Percentiles rank a stretch among this genome's conserved stretches.
phyloP scores from a whole-genome alignment of 2,113 vertebrate species.

The Emberiza fucata region DNA sequence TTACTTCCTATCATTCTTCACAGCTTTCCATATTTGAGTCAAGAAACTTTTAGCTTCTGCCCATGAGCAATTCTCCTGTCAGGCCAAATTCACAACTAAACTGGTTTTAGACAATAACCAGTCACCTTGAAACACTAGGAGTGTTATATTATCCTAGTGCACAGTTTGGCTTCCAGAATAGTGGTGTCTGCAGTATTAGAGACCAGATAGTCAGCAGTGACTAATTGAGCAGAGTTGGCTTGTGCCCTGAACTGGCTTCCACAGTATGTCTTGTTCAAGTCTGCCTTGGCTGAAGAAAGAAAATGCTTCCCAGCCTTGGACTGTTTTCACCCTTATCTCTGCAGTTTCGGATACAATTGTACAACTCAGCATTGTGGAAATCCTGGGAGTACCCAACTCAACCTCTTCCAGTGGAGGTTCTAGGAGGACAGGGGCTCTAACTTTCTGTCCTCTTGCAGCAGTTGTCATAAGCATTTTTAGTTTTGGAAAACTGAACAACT shows the following conservation, averaged over 20 bases:
- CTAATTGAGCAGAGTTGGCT: not conserved
- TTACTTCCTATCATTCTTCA: not conserved
- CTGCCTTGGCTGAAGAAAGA: not conserved
- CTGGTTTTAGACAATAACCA: not conserved
- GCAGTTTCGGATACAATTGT: not conserved
- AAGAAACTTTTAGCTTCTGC: not conserved
- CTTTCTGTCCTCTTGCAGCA: not conserved
- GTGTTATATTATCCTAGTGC: not conserved
- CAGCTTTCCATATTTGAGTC: not conserved
- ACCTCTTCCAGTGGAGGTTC: not conserved
- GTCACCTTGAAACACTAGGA: not conserved
- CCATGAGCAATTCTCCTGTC: not conserved
- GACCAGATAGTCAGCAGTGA: accelerated
- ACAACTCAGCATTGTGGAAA: not conserved
- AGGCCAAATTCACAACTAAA: not conserved
- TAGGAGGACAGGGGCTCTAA: not conserved
- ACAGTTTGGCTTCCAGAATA: not conserved
- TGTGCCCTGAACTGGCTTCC: accelerated
- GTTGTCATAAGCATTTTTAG: not conserved
- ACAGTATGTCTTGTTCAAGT: not conserved
- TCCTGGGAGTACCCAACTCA: not conserved
- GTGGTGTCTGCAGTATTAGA: not conserved
- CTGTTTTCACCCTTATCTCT: not conserved
- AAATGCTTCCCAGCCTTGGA: not conserved
- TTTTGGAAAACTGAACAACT: not conserved